Conservation (phyloP, 2,113 vertebrate genomes). For the Stegostoma tigrinum region DNA sequence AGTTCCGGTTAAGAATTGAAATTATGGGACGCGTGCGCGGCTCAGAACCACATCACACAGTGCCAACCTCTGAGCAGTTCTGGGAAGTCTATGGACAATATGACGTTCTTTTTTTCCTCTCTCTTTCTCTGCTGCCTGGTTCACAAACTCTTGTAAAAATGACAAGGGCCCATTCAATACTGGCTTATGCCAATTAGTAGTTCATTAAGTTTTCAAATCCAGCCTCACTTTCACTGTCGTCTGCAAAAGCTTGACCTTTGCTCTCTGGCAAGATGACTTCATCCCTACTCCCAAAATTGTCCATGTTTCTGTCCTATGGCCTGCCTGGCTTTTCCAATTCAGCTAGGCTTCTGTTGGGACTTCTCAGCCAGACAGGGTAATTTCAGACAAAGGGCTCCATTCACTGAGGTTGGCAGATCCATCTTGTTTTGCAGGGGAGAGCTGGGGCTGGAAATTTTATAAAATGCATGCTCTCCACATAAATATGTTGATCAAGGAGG, state of each 20-base stretch:
- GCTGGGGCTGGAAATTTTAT: neutral
- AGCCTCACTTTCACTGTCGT: neutral
- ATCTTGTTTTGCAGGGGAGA: neutral
- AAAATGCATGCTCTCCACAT: neutral
- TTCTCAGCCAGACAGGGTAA: neutral
- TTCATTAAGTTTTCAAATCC: neutral
- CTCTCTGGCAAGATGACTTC: neutral
- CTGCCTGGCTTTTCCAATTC: neutral
- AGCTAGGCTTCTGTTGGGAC: neutral
- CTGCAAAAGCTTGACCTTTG: neutral
- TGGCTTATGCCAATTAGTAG: neutral
- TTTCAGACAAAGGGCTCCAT: slow-evolving; percentile 15
- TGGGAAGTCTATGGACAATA: neutral
- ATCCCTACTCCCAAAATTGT: neutral
- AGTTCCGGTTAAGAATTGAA: neutral
- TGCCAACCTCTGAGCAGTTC: neutral
- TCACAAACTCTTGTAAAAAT: neutral
- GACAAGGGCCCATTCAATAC: neutral
- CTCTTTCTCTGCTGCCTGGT: neutral
- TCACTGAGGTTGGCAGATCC: neutral
- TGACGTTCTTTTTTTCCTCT: neutral
- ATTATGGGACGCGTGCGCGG: neutral
- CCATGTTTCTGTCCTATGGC: neutral
- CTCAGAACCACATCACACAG: neutral
- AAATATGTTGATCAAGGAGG: slow-evolving; percentile 17